Base-by-base conservation (phyloP, 2,797 vertebrate genomes). In the Percopsis omiscomaycus region DNA sequence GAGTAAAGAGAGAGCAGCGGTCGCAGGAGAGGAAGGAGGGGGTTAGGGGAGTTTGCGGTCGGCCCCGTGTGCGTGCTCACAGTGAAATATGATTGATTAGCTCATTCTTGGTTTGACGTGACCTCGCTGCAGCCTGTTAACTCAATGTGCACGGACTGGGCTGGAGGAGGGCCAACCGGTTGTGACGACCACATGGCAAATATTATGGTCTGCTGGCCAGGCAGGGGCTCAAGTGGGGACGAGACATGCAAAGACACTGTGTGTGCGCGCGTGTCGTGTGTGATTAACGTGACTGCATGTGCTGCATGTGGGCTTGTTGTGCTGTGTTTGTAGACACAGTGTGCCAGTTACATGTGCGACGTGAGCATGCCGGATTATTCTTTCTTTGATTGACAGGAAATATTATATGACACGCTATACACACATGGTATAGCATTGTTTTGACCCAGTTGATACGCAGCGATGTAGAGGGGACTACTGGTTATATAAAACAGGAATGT, bases 51-150 rank as follows among this genome's bases (percentile, higher is more conserved):
- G 73, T 72, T 53, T 74, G 77, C 76, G 69, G 79, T 79, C 61
- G 86, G 87, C 56, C 56, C 82, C 85, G 88, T 60, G 84, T 70
- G 78, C 71, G 74, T 86, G 84, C 86, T 86, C 74, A 63, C 80
- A 88, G 81, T 87, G 79, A 88, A 88, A 90, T 89, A 84, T 88
- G 90, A 91, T 90, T 91, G 89, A 92, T 92, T 90, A 85, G 80
- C 65, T 61, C 74, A 68, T 82, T 89, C 82, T 79, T 75, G 67
- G 80, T 74, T 75, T 85, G 89, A 90, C 89, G 77, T 84, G 83
- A 75, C 86, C 73, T 76, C 74, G 45, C 79, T 81, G 68, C 86
- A 86, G 85, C 82, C 86, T 84, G 90, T 91, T 91, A 88, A 84
- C 85, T 86, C 74, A 53, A 86, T 85, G 80, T 83, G 84, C 76